Evolutionary conservation across 2,113 vertebrate genomes (phyloP).

Genomic region (Siniperca chuatsi): DNA sequence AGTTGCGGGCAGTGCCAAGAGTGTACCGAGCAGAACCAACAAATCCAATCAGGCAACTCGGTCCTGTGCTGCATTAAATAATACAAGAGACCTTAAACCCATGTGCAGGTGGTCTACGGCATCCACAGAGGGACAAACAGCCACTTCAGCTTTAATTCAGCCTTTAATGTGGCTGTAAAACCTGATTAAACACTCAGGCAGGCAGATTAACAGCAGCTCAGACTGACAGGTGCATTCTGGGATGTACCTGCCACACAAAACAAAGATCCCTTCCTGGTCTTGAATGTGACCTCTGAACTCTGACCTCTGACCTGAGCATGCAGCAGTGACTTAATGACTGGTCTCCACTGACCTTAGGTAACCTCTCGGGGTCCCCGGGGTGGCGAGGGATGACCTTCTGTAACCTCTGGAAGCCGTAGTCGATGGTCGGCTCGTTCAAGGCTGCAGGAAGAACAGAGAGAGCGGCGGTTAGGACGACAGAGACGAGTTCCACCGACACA

Average conservation of each 20-base stretch:
- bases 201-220: background rate
- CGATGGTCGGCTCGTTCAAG: constrained; percentile 88
- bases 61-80: constrained; percentile 30
- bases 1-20: constrained; percentile 16
- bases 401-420: constrained; percentile 95
- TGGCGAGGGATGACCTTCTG: constrained; percentile 95
- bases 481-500: no score
- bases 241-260: background rate
- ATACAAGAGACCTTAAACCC: background rate
- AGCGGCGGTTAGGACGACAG: background rate
- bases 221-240: constrained; percentile 46
- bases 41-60: constrained; percentile 55
- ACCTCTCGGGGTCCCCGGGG: constrained; percentile 91
- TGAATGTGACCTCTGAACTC: constrained; percentile 44
- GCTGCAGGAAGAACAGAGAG: constrained; percentile 60
- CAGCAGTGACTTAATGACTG: background rate
- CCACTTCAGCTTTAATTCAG: constrained; percentile 4
- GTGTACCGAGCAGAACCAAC: constrained; percentile 51
- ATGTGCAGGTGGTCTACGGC: constrained; percentile 54
- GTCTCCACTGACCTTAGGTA: constrained; percentile 89
- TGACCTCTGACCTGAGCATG: constrained; percentile 36
- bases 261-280: background rate
- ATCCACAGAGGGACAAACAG: constrained; percentile 48
- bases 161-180: constrained; percentile 18
- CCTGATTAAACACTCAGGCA: background rate